Evolutionary conservation across 2,113 vertebrate species (phyloP).

Genomic region (Megalops atlanticus): DNA sequence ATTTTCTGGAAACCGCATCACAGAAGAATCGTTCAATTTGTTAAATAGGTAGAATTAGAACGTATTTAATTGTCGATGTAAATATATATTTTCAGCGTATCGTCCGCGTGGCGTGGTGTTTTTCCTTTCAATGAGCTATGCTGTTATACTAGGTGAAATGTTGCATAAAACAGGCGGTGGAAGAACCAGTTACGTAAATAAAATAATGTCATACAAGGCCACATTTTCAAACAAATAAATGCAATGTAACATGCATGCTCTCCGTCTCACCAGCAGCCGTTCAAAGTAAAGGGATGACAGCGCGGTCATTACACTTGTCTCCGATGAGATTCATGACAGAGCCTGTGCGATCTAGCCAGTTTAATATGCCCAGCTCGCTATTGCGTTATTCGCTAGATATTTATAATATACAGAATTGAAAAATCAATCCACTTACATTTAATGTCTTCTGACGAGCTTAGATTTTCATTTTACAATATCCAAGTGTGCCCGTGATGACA

Average conservation of each 20-base stretch:
- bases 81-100: not conserved
- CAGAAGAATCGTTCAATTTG: not conserved
- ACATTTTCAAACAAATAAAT: not conserved
- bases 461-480: not conserved
- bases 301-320: not conserved
- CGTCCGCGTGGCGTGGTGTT: not conserved
- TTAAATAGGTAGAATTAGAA: not conserved
- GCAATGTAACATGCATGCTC: not conserved
- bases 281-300: not conserved
- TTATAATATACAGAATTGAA: not conserved
- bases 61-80: not conserved
- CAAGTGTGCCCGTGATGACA: not conserved
- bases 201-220: not conserved
- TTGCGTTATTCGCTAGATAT: no score
- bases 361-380: not conserved
- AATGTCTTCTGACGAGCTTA: not conserved
- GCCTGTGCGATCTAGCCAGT: not conserved
- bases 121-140: not conserved
- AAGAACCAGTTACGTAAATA: not conserved
- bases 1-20: constrained; percentile 2
- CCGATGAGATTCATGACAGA: not conserved
- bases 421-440: not conserved
- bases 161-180: not conserved
- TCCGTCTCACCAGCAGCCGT: not conserved
- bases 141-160: not conserved